phyloP scores from a whole-genome alignment of 2,888 invertebrate genomes.

The Himalopsyche japonica region DNA sequence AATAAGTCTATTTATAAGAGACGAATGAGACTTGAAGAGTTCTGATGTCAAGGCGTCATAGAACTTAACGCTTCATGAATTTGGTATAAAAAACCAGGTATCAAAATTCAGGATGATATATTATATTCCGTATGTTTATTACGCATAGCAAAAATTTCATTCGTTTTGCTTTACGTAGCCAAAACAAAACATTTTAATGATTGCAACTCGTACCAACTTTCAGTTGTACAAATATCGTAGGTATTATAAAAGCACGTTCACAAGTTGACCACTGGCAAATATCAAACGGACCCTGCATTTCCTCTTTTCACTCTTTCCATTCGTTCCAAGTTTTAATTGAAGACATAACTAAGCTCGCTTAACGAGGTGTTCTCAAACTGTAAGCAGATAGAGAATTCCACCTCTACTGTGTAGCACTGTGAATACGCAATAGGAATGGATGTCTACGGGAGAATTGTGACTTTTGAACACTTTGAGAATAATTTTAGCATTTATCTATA shows the following conservation, averaged over 20 bases:
- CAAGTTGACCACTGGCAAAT: background rate
- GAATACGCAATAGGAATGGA: background rate
- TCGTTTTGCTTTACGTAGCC: too few relatives aligned
- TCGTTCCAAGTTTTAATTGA: slow-evolving; percentile 26
- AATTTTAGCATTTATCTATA: background rate
- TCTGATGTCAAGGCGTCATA: too few relatives aligned
- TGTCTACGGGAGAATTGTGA: background rate
- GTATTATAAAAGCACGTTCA: background rate
- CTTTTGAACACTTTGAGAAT: background rate
- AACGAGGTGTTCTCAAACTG: slow-evolving; percentile 11
- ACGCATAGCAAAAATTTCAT: too few relatives aligned
- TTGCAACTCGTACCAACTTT: too few relatives aligned
- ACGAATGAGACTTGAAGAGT: too few relatives aligned
- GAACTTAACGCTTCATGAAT: too few relatives aligned
- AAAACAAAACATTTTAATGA: too few relatives aligned
- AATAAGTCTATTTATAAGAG: too few relatives aligned
- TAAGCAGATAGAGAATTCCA: background rate
- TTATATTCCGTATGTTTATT: too few relatives aligned
- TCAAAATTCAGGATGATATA: too few relatives aligned
- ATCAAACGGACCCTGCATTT: background rate
- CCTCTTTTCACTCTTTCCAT: background rate
- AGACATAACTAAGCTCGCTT: slow-evolving; percentile 24
- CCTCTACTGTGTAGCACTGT: background rate
- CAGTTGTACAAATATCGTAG: too few relatives aligned
- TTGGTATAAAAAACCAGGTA: too few relatives aligned